Conservation (phyloP, 2,888 invertebrate species). For the Thymelicus lineola region DNA sequence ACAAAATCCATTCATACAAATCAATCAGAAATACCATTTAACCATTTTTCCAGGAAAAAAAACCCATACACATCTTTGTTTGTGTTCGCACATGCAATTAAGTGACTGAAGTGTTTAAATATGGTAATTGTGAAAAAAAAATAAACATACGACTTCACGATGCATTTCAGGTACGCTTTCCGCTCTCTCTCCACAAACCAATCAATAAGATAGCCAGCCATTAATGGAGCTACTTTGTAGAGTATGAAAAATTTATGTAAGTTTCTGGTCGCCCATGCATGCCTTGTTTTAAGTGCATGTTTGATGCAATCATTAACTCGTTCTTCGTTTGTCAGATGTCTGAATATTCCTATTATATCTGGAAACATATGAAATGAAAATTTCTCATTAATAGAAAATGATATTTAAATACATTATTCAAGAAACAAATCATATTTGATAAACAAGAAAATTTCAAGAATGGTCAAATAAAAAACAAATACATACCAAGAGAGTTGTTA, state of each 20-base stretch:
- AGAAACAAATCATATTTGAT: neutral
- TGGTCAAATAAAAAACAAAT: neutral
- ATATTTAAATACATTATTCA: neutral
- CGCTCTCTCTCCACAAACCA: conserved; percentile 99
- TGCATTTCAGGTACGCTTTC: conserved; percentile 94
- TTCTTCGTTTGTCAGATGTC: conserved; percentile 91
- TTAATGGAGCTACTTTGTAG: conserved; percentile 95
- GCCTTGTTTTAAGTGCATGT: conserved; percentile 94
- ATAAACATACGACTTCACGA: conserved; percentile 98
- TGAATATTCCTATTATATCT: conserved; percentile 97
- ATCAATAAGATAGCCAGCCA: conserved; percentile 98
- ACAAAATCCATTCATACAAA: too few species aligned
- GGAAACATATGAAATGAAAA: conserved; percentile 57
- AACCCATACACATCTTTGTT: neutral
- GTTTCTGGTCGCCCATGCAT: conserved; percentile 97
- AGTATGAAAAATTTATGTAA: conserved; percentile 96
- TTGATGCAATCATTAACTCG: conserved; percentile 92
- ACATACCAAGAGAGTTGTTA: conserved; percentile 96
- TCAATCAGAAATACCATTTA: too few species aligned
- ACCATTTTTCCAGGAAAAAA: neutral
- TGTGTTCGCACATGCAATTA: neutral
- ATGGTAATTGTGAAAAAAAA: conserved; percentile 11
- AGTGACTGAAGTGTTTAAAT: neutral
- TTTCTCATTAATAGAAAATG: neutral
- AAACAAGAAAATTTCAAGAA: too few species aligned